Evolutionary conservation across 2,797 vertebrate species (phyloP), one percentile per base, ranked within the genome.

Genomic region (Schizopygopsis pylzovi): DNA sequence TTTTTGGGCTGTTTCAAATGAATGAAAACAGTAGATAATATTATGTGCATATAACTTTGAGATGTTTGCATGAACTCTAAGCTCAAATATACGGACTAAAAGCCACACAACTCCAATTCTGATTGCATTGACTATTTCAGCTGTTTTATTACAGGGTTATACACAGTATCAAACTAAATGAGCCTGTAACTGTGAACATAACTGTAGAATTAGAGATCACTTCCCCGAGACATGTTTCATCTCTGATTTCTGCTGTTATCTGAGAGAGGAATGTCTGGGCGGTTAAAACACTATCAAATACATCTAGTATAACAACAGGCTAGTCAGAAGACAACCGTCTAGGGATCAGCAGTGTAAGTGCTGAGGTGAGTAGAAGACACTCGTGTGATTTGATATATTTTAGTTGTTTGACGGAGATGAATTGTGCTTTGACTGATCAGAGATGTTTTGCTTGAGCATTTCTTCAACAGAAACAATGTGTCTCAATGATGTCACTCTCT

Each of bases 271-370:
- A 83, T 83, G 13, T 49, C 28, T 22, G 59, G 59, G 20, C 2
- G 56, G 59, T 65, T 25, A 75, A 72, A 71, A 39, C 11, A 37
- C 67, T 22, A 45, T 72, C 81, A 47, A 45, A 83, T 61, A 37
- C 71, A 39, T 65, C 71, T 65, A 6, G 22, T 37, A 37, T 63
- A 15, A 63, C 7, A 65, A 72, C 3, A 43, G 43, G 43, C 43
- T 47, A 5, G n/a, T 15, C 52, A 43, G 56, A 83, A 37, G 28
- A 63, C 56, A 41, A 25, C 9, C 25, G 37, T n/a, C 54, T 7
- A 9, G 43, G 41, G 28, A 10, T 61, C 81, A 75, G 25, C 52
- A 16, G 41, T 4, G 67, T 56, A 25, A 54, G 56, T 4, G 37
- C 33, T 1, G 9, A 16, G 20, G 71, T 83, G 20, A 65, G 71